phyloP scores from a whole-genome alignment of 2,797 vertebrate genomes.

The Halcyon smyrnensis region DNA sequence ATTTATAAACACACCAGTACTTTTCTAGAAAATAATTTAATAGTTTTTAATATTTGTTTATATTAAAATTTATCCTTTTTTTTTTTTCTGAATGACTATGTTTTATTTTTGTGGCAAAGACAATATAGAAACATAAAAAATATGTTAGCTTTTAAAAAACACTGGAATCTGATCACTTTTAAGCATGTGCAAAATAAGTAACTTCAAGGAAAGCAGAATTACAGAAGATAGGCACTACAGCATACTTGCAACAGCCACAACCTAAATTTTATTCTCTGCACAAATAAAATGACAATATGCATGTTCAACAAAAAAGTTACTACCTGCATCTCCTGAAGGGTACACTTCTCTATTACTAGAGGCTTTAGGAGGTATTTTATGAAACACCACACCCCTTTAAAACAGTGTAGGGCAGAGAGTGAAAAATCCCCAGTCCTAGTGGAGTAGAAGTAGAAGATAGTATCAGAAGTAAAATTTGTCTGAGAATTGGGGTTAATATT shows the following conservation, averaged over 20 bases:
- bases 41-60: background rate
- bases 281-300: background rate
- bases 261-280: background rate
- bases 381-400: background rate
- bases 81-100: background rate
- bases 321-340: background rate
- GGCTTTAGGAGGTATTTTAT: background rate
- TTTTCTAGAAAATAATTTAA: background rate
- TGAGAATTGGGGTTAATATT: background rate
- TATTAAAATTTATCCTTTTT: background rate
- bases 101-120: background rate
- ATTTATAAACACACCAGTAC: background rate
- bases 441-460: background rate
- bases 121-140: background rate
- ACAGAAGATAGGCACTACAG: background rate
- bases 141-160: background rate
- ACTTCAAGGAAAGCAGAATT: background rate
- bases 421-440: background rate
- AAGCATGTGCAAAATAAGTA: background rate
- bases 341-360: background rate
- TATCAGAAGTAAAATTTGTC: background rate
- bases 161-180: background rate
- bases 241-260: fast-evolving
- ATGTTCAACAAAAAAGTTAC: background rate
- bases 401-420: background rate